Percentiles rank a stretch among this genome's conserved stretches.
Evolutionary conservation across 2,888 invertebrate species (phyloP).

Genomic region (Leucoma salicis): DNA sequence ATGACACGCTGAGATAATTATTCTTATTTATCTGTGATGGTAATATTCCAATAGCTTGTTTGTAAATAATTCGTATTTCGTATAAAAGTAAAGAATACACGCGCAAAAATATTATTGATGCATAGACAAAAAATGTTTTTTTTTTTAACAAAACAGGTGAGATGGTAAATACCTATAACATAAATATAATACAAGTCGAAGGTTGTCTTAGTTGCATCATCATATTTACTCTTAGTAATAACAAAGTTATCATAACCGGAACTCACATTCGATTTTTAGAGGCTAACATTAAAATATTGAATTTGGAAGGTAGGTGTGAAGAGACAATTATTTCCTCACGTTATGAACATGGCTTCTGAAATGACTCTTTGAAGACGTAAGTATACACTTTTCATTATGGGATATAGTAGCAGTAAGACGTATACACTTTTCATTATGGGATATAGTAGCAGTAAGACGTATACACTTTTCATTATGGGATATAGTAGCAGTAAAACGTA

Average conservation of each 20-base stretch:
- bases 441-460: too few species aligned
- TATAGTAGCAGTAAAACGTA: too few species aligned
- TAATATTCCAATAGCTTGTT: not conserved
- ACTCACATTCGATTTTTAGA: not conserved
- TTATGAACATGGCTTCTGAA: too few species aligned
- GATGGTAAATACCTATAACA: not conserved
- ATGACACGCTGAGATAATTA: not conserved
- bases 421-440: too few species aligned
- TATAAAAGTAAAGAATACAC: not conserved
- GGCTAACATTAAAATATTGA: not conserved
- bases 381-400: too few species aligned
- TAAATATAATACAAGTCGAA: not conserved
- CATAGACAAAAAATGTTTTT: not conserved
- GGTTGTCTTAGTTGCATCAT: not conserved
- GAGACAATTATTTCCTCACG: too few species aligned
- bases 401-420: too few species aligned
- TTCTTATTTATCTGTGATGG: not conserved
- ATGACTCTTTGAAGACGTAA: too few species aligned
- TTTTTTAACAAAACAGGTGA: not conserved
- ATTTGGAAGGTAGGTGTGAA: conserved; percentile 1
- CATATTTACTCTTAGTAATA: conserved; percentile 1
- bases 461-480: too few species aligned
- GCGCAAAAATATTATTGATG: not conserved
- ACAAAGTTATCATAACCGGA: conserved; percentile 5
- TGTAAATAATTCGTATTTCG: not conserved